Evolutionary conservation across 2,113 vertebrate genomes (phyloP).

Genomic region (Misgurnus mizolepis): DNA sequence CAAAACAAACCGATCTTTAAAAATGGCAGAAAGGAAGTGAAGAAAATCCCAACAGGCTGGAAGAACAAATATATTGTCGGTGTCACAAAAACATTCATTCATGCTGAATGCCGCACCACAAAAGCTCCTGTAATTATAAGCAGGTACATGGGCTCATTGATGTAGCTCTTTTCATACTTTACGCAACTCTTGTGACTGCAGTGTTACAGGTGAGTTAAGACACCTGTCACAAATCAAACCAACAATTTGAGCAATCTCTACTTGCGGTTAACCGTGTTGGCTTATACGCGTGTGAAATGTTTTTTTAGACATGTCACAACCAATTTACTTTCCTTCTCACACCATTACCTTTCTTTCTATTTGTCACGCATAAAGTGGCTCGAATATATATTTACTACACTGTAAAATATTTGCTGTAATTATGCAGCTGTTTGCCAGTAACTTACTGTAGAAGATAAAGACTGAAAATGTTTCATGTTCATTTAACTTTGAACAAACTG

Average conservation of each 20-base stretch:
- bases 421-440: too few relatives aligned
- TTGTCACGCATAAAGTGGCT: background rate
- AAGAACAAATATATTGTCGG: background rate
- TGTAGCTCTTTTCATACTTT: background rate
- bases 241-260: background rate
- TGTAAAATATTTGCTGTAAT: too few relatives aligned
- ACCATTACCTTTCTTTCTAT: background rate
- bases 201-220: background rate
- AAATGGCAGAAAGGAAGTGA: background rate
- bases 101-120: background rate
- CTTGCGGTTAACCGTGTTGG: background rate
- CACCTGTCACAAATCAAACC: background rate
- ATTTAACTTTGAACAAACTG: too few relatives aligned
- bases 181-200: background rate
- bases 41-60: constrained; percentile 18
- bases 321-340: background rate
- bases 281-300: constrained; percentile 2
- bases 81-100: constrained; percentile 1
- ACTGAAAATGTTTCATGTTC: too few relatives aligned
- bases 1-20: background rate
- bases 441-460: too few relatives aligned
- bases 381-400: background rate
- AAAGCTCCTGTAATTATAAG: constrained; percentile 25
- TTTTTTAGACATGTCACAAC: constrained; percentile 11
- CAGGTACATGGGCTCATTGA: background rate